A percentile compares a stretch with the other conserved stretches of the same genome.
phyloP scores from a whole-genome alignment of 2,113 vertebrate species.

The Setophaga coronata region DNA sequence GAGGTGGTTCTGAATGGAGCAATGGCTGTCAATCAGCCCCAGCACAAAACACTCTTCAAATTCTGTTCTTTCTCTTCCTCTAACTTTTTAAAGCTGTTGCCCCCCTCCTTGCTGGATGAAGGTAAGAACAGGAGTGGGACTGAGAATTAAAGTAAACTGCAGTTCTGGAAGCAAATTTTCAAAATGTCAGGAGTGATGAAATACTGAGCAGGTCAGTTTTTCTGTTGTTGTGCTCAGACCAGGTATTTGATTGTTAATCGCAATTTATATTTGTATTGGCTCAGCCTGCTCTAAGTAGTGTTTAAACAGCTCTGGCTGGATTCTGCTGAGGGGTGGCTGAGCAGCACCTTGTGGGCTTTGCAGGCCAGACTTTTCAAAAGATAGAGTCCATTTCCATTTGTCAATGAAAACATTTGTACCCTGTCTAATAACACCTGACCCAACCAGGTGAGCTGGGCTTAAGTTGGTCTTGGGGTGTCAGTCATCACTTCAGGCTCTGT shows the following conservation, averaged over 20 bases:
- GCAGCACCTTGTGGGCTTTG: not conserved
- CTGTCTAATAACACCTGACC: not conserved
- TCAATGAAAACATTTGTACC: not conserved
- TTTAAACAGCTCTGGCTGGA: not conserved
- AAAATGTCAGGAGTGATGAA: not conserved
- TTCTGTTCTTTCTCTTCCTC: not conserved
- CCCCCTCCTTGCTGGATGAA: not conserved
- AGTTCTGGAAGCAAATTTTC: not conserved
- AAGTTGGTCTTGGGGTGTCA: not conserved
- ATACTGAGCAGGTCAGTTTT: not conserved
- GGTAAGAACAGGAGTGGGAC: not conserved
- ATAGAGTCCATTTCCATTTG: not conserved
- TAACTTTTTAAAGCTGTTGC: not conserved
- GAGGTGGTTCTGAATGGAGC: not conserved
- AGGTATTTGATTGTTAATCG: not conserved
- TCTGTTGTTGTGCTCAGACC: not conserved
- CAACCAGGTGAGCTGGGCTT: not conserved
- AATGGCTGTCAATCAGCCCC: rapidly evolving
- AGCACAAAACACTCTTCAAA: not conserved
- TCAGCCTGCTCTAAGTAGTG: not conserved
- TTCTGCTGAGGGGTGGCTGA: not conserved
- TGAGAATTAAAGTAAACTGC: not conserved
- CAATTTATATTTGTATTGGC: not conserved
- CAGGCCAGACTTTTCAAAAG: not conserved
- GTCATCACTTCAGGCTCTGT: not conserved